These are phyloP conservation scores for Phasia obesa DNA, from an alignment of 2,888 invertebrate species.

Conservation along the genomic window DNA sequence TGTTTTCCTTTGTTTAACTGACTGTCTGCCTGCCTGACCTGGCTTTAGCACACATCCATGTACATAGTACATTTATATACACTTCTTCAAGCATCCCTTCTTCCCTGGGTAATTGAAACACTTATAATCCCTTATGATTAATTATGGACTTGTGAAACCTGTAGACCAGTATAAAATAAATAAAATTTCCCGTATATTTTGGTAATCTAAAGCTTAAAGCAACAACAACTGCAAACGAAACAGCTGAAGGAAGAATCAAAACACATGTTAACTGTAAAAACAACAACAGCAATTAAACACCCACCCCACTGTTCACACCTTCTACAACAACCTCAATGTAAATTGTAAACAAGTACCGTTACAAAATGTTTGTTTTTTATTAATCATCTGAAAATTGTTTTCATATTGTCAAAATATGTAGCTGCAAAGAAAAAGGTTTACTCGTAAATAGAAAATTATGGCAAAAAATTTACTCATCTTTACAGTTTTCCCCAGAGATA, in stretches of 20 bases:
- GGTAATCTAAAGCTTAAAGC: constrained; percentile 53
- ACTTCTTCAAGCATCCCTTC: constrained; percentile 22
- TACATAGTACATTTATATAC: neutral
- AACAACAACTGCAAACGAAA: constrained; percentile 13
- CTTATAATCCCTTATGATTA: constrained; percentile 73
- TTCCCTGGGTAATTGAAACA: constrained; percentile 54
- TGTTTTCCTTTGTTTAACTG: constrained; percentile 16
- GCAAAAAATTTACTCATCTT: constrained; percentile 60
- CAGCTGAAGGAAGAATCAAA: constrained; percentile 45
- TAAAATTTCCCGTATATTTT: constrained; percentile 10
- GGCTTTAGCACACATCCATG: neutral
- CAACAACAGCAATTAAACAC: constrained; percentile 48
- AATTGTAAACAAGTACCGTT: constrained; percentile 13
- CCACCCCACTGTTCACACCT: constrained; percentile 66
- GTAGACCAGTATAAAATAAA: constrained; percentile 32
- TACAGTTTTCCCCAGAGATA: constrained; percentile 58
- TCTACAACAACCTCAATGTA: constrained; percentile 37
- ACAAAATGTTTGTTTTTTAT: constrained; percentile 54
- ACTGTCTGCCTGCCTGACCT: neutral
- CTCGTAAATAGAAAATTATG: constrained; percentile 47
- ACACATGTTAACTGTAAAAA: constrained; percentile 68
- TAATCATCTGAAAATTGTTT: constrained; percentile 68
- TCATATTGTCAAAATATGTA: constrained; percentile 45
- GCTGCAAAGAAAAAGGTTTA: constrained; percentile 32
- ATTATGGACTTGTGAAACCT: constrained; percentile 67